Conservation (phyloP, 1,140 invertebrate genomes). For the Drosophila littoralis region DNA sequence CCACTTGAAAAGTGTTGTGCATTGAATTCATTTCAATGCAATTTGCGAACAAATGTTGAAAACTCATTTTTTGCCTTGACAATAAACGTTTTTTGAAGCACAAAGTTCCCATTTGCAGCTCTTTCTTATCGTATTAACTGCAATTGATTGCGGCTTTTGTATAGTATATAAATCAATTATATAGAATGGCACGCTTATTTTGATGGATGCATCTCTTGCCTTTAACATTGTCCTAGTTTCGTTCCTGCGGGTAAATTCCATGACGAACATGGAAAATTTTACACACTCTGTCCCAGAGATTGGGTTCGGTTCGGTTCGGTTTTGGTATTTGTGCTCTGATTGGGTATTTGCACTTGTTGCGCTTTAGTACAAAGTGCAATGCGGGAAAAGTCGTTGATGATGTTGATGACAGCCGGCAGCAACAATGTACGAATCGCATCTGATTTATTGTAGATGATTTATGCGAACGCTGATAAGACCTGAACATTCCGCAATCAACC, state of each 20-base stretch:
- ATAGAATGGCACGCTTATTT: constrained; percentile 4
- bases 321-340: constrained; percentile 5
- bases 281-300: background rate
- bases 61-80: constrained; percentile 4
- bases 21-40: constrained; percentile 21
- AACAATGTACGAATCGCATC: constrained; percentile 5
- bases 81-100: background rate
- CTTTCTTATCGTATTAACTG: constrained; percentile 35
- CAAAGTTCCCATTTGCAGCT: background rate
- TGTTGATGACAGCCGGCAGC: constrained; percentile 4
- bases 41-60: constrained; percentile 12
- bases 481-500: background rate
- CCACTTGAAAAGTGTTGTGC: constrained; percentile 38
- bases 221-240: constrained; percentile 60
- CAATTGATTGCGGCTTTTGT: constrained; percentile 12
- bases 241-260: constrained; percentile 43
- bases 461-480: constrained; percentile 7
- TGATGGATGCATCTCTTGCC: constrained; percentile 22
- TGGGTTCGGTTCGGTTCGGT: background rate
- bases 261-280: constrained; percentile 54
- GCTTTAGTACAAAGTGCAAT: constrained; percentile 59
- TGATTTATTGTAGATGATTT: constrained; percentile 7
- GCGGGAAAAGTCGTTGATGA: constrained; percentile 6
- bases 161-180: constrained; percentile 1
- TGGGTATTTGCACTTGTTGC: constrained; percentile 50